These are phyloP conservation scores for Labeo catla DNA, from an alignment of 2,113 vertebrate species.

Conservation along the genomic window DNA sequence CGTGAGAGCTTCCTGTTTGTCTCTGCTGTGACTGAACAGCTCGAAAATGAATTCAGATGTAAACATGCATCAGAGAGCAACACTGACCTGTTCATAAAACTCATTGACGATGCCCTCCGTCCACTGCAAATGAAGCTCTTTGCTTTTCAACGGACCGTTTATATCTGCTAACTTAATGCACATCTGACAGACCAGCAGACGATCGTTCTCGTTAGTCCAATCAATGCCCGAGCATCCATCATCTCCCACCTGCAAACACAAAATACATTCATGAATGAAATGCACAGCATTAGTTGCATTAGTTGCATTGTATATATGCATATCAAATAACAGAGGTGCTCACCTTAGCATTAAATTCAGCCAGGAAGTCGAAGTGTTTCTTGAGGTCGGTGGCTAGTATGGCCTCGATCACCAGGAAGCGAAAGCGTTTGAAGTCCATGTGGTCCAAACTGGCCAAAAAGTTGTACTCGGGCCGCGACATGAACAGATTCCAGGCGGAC, in stretches of 20 bases:
- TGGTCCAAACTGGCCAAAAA: constrained; percentile 93
- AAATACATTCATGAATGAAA: constrained; percentile 36
- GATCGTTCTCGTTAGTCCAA: constrained; percentile 97
- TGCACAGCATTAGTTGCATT: background rate
- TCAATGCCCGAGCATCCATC: constrained; percentile 92
- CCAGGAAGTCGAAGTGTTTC: constrained; percentile 98
- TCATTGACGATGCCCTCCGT: constrained; percentile 98
- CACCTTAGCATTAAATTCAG: constrained; percentile 97
- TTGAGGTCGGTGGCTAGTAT: constrained; percentile 97
- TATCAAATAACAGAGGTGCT: constrained; percentile 16
- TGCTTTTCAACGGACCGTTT: constrained; percentile 94
- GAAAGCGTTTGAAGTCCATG: constrained; percentile 96
- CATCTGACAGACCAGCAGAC: constrained; percentile 97
- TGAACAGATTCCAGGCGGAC: constrained; percentile 96
- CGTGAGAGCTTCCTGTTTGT: background rate
- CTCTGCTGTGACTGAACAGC: background rate
- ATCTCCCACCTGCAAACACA: constrained; percentile 84
- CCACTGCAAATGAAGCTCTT: constrained; percentile 95
- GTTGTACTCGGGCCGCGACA: constrained; percentile 95
- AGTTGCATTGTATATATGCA: background rate
- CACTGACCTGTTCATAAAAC: constrained; percentile 93
- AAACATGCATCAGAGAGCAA: background rate
- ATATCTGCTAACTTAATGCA: constrained; percentile 98
- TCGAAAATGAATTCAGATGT: background rate
- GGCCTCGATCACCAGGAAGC: constrained; percentile 97